Evolutionary conservation across 2,113 vertebrate species (phyloP).

Genomic region (Montifringilla adamsi): DNA sequence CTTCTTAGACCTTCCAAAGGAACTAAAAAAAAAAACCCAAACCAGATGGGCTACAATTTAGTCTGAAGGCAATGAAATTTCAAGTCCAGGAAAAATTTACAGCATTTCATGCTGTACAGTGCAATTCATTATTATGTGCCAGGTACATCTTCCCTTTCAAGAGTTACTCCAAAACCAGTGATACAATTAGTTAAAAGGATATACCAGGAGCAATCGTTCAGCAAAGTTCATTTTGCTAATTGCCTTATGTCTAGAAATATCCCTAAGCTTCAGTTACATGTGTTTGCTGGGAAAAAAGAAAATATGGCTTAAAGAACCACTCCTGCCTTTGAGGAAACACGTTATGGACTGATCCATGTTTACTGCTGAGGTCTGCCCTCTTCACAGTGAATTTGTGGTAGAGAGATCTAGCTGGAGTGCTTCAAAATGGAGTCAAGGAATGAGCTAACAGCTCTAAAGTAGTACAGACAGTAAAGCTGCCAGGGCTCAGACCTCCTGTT

Average conservation of each 20-base stretch:
- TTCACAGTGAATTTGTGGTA: neutral
- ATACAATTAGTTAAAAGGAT: neutral
- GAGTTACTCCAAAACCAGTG: neutral
- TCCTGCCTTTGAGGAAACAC: neutral
- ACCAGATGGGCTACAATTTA: neutral
- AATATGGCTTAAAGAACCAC: neutral
- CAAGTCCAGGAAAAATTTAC: neutral
- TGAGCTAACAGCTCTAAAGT: neutral
- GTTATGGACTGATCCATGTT: neutral
- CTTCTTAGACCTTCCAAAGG: slow-evolving; percentile 95
- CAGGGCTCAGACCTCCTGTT: neutral
- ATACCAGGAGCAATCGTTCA: neutral
- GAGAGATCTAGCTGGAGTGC: neutral
- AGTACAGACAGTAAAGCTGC: neutral
- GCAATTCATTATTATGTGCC: neutral
- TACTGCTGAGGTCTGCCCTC: neutral
- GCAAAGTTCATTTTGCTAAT: neutral
- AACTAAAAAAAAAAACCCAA: slow-evolving; percentile 72
- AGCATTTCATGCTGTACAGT: neutral
- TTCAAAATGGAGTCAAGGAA: neutral
- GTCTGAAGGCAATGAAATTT: neutral
- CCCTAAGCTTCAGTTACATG: neutral
- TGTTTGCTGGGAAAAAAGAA: neutral
- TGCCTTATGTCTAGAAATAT: neutral
- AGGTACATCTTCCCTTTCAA: neutral